A percentile compares a stretch with the other conserved stretches of the same genome.
phyloP scores from a whole-genome alignment of 2,888 invertebrate genomes.

The Operophtera brumata region DNA sequence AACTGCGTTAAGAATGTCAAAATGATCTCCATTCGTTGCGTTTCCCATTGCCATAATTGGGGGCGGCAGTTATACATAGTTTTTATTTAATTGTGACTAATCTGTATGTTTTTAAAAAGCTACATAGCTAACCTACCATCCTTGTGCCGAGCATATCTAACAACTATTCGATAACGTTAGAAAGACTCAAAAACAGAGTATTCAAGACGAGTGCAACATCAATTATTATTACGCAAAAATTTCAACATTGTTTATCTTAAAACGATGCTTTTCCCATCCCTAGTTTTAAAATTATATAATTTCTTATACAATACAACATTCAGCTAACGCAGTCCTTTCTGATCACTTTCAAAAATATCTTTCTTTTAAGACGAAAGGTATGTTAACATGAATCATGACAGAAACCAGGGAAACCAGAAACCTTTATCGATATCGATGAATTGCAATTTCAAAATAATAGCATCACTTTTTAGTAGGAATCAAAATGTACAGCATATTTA shows the following conservation, averaged over 20 bases:
- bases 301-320: conserved; percentile 22
- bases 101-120: conserved; percentile 9
- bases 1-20: too few species aligned
- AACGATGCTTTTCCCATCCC: conserved; percentile 10
- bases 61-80: too few species aligned
- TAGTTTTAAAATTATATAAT: conserved; percentile 21
- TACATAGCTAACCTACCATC: conserved; percentile 8
- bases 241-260: conserved; percentile 20
- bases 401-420: neutral
- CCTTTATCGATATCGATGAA: conserved; percentile 13
- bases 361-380: conserved; percentile 16
- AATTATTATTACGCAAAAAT: conserved; percentile 27
- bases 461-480: neutral
- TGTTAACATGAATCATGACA: conserved; percentile 1
- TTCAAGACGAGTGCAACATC: conserved; percentile 30
- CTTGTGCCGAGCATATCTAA: conserved; percentile 6
- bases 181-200: conserved; percentile 29
- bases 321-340: conserved; percentile 15
- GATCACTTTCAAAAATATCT: conserved; percentile 20
- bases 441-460: neutral
- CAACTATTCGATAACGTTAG: conserved; percentile 9
- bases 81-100: neutral
- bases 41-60: too few species aligned
- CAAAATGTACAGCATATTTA: conserved; percentile 1
- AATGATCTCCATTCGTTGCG: too few species aligned